Evolutionary conservation across 2,888 invertebrate genomes (phyloP), one percentile per base, ranked within the genome.

Genomic region (Glaucopsyche alexis): DNA sequence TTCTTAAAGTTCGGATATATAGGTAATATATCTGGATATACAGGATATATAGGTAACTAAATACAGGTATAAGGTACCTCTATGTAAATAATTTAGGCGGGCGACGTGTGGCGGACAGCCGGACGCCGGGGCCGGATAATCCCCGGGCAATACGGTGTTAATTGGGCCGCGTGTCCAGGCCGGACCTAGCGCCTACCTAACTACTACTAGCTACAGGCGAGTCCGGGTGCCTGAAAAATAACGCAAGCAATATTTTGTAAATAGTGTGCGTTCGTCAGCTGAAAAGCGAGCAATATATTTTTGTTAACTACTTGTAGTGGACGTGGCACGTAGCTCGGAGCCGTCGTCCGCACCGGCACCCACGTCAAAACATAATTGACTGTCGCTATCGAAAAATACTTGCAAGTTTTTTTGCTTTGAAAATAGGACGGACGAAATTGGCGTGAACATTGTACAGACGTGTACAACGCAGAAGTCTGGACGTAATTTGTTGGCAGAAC

Each of bases 291-390:
- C 11, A 55, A 55, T 55, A 9, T 29, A 29, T 60, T 60, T 60
- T 38, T 14, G 60, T 60, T 29, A 60, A 60, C 13, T 2, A 29
- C 60, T 29, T 8, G 55, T 9, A 9, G 52, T 14, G 60, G 4
- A 14, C 2, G 55, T 11, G 29, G 19, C 55, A 55, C 19, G 55
- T 19, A 9, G 19, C 55, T 60, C 55, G 55, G 1, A 11, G 55
- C 55, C 55, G 55, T 55, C 19, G 19, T 16, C 55, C 19, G 55
- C 55, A 55, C 55, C 60, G 29, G 60, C 29, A 38, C 60, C 60
- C 38, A 7, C 19, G 60, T 60, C 60, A 60, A 29, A 60, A 60
- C 60, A 60, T 60, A 60, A 60, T 60, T 60, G 29, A 60, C 60
- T 60, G 38, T 19, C 55, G 19, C 60, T 13, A 38, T 13, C 60